Conservation (phyloP, 2,113 vertebrate species). For the Onychostoma macrolepis region DNA sequence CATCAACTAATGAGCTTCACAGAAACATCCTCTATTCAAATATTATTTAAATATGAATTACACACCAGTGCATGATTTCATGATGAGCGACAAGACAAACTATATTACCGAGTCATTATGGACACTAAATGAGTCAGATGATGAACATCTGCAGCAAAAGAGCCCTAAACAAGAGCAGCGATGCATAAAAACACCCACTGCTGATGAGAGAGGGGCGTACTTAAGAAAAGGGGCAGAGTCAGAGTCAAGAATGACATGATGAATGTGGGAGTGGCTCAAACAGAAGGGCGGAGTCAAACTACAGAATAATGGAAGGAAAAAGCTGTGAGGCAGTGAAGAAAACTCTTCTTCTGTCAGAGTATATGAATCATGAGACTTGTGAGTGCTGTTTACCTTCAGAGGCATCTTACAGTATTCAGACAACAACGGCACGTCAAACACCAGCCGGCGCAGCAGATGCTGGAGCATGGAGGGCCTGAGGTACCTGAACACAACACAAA, state of each 20-base stretch:
- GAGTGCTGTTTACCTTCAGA: conserved; percentile 83
- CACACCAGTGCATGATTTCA: no score
- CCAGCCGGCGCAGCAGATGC: conserved; percentile 90
- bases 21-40: neutral
- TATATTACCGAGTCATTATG: no score
- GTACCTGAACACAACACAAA: conserved; percentile 74
- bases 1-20: neutral
- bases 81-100: no score
- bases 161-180: neutral
- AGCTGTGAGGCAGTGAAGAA: neutral
- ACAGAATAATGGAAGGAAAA: neutral
- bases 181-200: neutral
- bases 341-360: neutral
- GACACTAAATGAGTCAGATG: no score
- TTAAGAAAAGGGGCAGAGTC: neutral
- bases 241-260: neutral
- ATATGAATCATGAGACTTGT: neutral
- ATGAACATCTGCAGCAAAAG: neutral
- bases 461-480: conserved; percentile 96
- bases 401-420: conserved; percentile 99
- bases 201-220: no score
- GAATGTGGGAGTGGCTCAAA: neutral
- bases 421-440: conserved; percentile 96
- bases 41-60: no score
- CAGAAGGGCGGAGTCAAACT: neutral